phyloP scores from a whole-genome alignment of 2,888 invertebrate genomes.

The Athalia cordata region DNA sequence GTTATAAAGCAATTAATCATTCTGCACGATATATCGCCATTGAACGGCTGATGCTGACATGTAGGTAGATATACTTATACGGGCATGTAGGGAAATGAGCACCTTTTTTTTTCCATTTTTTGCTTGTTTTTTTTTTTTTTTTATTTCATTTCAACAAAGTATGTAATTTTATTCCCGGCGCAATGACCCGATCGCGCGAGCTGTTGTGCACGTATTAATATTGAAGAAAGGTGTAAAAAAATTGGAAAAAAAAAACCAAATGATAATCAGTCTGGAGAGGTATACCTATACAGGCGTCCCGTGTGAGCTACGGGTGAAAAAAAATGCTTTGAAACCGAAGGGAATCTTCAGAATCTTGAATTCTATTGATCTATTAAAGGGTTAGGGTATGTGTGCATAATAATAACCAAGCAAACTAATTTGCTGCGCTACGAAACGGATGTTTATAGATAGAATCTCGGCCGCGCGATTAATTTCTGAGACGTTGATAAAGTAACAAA shows the following conservation, averaged over 20 bases:
- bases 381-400: neutral
- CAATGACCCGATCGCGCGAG: neutral
- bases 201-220: no score
- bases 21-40: neutral
- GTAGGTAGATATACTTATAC: neutral
- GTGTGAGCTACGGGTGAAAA: no score
- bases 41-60: neutral
- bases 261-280: neutral
- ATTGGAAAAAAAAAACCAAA: neutral
- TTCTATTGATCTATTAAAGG: neutral
- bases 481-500: conserved; percentile 12
- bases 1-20: conserved; percentile 25
- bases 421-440: neutral
- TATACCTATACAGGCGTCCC: no score
- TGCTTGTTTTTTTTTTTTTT: no score
- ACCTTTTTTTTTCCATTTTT: no score
- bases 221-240: neutral
- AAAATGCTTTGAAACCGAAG: neutral
- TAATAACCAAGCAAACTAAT: conserved; percentile 5
- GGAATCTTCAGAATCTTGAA: no score
- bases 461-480: conserved; percentile 7
- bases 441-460: neutral
- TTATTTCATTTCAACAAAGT: neutral
- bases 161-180: neutral
- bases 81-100: neutral